Percentiles rank a stretch among this genome's conserved stretches.
These are phyloP conservation scores for Sinella curviseta DNA, from an alignment of 1,140 invertebrate species.

Conservation along the genomic window DNA sequence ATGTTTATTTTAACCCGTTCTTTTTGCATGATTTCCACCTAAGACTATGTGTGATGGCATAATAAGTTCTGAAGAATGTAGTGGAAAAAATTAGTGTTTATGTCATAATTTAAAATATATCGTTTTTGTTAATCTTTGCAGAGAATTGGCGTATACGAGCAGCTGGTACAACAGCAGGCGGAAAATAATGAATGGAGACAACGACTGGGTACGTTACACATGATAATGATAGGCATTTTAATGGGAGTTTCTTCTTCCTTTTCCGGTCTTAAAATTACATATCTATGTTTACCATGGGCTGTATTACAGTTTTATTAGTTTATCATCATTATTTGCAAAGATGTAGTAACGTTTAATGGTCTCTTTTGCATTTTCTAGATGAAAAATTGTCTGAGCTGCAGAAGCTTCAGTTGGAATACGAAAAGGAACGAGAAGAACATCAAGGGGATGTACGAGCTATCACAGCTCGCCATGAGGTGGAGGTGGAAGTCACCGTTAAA, in stretches of 20 bases:
- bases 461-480: conserved; percentile 8
- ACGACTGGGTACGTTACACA: not conserved
- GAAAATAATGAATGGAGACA: not conserved
- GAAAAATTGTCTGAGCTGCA: conserved; percentile 27
- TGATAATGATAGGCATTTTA: too few species aligned
- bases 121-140: not conserved
- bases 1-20: too few species aligned
- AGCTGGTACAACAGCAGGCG: not conserved
- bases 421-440: conserved; percentile 30
- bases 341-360: not conserved
- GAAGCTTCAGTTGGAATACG: conserved; percentile 22
- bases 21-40: too few species aligned
- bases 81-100: not conserved
- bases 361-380: conserved; percentile 9
- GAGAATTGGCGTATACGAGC: conserved; percentile 7
- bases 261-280: too few species aligned
- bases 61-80: too few species aligned
- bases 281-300: too few species aligned
- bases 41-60: too few species aligned
- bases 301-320: not conserved
- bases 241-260: too few species aligned
- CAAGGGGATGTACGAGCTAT: conserved; percentile 30
- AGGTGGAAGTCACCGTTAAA: conserved; percentile 10
- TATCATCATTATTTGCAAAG: not conserved
- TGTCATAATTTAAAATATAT: too few species aligned